phyloP scores from a whole-genome alignment of 2,888 invertebrate species.

The Rhopalosiphum nymphaeae region DNA sequence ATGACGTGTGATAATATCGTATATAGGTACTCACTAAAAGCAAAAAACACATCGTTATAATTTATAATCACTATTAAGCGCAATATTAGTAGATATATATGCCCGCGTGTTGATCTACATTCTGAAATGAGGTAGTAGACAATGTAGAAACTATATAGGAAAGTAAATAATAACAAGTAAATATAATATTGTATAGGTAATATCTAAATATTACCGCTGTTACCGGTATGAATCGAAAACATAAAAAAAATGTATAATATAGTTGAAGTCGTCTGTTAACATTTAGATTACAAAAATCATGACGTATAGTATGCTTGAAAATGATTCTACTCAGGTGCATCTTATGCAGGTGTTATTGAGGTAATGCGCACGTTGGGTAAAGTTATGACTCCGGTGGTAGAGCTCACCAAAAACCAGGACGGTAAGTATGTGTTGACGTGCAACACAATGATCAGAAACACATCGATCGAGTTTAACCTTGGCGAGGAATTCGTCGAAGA shows the following conservation, averaged over 20 bases:
- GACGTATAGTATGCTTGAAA: not conserved
- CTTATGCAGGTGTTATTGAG: not conserved
- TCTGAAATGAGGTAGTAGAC: not conserved
- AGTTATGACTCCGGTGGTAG: not conserved
- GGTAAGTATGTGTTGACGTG: not conserved
- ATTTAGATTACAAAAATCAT: not conserved
- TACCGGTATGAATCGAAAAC: not conserved
- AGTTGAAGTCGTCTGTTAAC: not conserved
- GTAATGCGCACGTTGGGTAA: not conserved
- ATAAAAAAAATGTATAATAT: not conserved
- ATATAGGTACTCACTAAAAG: not conserved
- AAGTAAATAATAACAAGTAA: not conserved
- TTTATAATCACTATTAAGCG: not conserved
- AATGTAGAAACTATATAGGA: not conserved
- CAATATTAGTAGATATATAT: not conserved
- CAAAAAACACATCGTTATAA: not conserved
- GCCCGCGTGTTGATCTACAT: not conserved
- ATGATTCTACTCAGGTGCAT: not conserved
- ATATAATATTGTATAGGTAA: not conserved
- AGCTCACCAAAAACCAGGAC: not conserved
- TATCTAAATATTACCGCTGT: not conserved
- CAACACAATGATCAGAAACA: constrained; percentile 71
- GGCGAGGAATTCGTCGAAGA: constrained; percentile 91
- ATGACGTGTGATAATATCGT: too few species aligned
- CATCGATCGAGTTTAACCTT: constrained; percentile 84